Conservation (phyloP, 2,113 vertebrate species). For the Noturus placidus region DNA sequence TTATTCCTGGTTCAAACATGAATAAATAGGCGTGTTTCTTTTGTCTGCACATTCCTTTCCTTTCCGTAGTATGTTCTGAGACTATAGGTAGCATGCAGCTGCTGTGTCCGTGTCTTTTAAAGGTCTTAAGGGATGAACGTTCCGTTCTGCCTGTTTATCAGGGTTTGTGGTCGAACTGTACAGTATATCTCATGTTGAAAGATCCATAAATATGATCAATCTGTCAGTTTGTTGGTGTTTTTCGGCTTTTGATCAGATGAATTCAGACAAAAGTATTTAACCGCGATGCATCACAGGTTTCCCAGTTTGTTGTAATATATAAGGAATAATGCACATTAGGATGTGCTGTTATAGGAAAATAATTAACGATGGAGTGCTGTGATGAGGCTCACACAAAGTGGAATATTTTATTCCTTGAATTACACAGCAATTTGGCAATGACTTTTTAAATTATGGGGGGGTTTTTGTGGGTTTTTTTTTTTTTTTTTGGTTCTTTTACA, state of each 20-base stretch:
- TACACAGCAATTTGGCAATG: too few relatives aligned
- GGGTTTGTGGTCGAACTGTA: neutral
- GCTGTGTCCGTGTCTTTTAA: neutral
- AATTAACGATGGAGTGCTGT: neutral
- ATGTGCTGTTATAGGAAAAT: neutral
- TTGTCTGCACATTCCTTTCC: constrained; percentile 22
- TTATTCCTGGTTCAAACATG: neutral
- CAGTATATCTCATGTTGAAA: neutral
- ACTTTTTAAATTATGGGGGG: too few relatives aligned
- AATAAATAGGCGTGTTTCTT: neutral
- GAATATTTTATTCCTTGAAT: neutral
- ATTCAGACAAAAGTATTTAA: too few relatives aligned
- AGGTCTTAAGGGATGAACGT: neutral
- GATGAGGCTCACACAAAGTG: neutral
- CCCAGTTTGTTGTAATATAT: neutral
- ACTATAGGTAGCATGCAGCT: neutral
- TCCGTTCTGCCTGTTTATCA: neutral
- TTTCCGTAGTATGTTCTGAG: neutral
- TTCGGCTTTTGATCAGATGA: neutral
- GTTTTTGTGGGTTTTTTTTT: too few relatives aligned
- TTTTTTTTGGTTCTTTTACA: too few relatives aligned
- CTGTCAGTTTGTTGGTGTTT: neutral
- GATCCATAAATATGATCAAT: neutral
- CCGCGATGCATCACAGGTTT: neutral
- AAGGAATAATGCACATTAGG: neutral